Conservation (phyloP, 2,797 vertebrate genomes). For the Oryzias dopingdopingensis region DNA sequence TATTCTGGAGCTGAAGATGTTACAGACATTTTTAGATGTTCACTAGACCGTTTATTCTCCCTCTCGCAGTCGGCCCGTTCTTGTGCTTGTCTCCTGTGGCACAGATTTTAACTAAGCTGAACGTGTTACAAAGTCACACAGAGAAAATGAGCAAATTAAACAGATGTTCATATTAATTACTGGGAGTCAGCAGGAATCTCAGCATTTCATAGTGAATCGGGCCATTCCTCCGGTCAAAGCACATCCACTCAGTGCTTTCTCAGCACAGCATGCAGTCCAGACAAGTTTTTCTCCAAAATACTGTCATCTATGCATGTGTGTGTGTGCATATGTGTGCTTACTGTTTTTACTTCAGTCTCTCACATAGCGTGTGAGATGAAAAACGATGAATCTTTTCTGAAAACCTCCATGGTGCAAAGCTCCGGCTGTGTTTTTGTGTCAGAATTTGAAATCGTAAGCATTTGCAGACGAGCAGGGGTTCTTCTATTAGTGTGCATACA, state of each 20-base stretch:
- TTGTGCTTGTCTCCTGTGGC: slow-evolving; percentile 42
- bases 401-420: slow-evolving; percentile 19
- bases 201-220: slow-evolving; percentile 35
- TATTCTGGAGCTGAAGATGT: slow-evolving; percentile 29
- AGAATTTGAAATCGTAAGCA: slow-evolving; percentile 28
- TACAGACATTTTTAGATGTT: slow-evolving; percentile 27
- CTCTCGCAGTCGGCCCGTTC: slow-evolving; percentile 16
- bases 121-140: slow-evolving; percentile 55
- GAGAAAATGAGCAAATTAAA: slow-evolving; percentile 68
- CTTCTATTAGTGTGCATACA: slow-evolving; percentile 60
- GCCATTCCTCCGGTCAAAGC: slow-evolving; percentile 30
- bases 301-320: slow-evolving; percentile 31
- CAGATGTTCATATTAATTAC: slow-evolving; percentile 60
- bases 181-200: slow-evolving; percentile 30
- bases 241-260: slow-evolving; percentile 43
- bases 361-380: slow-evolving; percentile 21
- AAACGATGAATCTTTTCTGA: slow-evolving; percentile 26
- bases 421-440: slow-evolving; percentile 19
- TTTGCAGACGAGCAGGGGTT: slow-evolving; percentile 23
- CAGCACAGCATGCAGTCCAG: slow-evolving; percentile 52
- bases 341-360: slow-evolving; percentile 44
- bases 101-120: slow-evolving; percentile 65
- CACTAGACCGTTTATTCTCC: slow-evolving; percentile 18
- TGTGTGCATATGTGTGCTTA: slow-evolving; percentile 4
- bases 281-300: slow-evolving; percentile 53